phyloP scores from a whole-genome alignment of 2,113 vertebrate species.

The Mesembrinibis cayennensis region DNA sequence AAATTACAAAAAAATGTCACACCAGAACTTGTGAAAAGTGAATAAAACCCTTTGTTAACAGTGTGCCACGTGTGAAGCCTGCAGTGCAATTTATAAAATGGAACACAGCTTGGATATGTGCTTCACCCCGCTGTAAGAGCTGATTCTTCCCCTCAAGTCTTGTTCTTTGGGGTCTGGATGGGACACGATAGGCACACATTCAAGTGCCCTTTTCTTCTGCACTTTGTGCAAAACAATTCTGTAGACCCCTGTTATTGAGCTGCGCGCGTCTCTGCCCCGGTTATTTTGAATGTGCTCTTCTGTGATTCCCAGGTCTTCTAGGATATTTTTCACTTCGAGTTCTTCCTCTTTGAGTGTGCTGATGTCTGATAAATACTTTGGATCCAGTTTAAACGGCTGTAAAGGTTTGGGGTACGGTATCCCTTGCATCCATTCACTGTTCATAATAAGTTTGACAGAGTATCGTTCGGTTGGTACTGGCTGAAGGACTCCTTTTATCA shows the following conservation, averaged over 20 bases:
- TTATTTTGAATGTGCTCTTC: slow-evolving; percentile 90
- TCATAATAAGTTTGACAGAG: slow-evolving; percentile 87
- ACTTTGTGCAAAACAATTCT: slow-evolving; percentile 89
- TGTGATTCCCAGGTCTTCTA: slow-evolving; percentile 88
- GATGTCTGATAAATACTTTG: slow-evolving; percentile 79
- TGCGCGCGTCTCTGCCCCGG: slow-evolving; percentile 84
- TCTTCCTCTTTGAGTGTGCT: slow-evolving; percentile 83
- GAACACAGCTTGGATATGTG: slow-evolving; percentile 93
- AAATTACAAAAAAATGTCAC: slow-evolving; percentile 69
- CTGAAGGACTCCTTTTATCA: slow-evolving; percentile 88
- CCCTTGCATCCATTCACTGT: slow-evolving; percentile 88
- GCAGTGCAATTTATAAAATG: slow-evolving; percentile 82
- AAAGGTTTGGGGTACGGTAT: slow-evolving; percentile 85
- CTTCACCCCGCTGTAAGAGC: slow-evolving; percentile 79
- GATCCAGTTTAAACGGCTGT: slow-evolving; percentile 88
- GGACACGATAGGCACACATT: slow-evolving; percentile 77
- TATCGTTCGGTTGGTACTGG: slow-evolving; percentile 83
- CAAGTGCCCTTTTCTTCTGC: slow-evolving; percentile 83
- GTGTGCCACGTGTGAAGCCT: neutral
- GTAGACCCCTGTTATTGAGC: slow-evolving; percentile 90
- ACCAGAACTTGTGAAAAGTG: slow-evolving; percentile 7
- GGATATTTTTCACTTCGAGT: slow-evolving; percentile 80
- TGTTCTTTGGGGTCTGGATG: slow-evolving; percentile 69
- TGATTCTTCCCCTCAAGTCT: slow-evolving; percentile 78
- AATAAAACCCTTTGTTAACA: slow-evolving; percentile 32